phyloP scores from a whole-genome alignment of 2,113 vertebrate species.

The Thryonomys swinderianus region DNA sequence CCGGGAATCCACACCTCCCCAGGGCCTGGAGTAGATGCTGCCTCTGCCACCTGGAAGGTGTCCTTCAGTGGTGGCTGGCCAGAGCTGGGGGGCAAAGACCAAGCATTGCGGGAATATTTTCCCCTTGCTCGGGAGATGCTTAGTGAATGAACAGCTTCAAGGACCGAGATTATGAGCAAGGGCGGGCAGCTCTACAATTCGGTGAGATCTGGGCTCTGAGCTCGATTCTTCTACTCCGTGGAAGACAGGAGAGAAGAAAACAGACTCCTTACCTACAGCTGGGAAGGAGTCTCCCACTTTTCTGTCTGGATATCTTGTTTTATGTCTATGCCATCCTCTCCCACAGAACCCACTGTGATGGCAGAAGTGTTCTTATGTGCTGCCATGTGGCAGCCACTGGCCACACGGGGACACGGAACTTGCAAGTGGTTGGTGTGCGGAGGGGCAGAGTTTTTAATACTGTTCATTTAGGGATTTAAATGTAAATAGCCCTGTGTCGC shows the following conservation, averaged over 20 bases:
- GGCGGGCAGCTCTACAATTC: neutral
- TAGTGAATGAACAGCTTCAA: neutral
- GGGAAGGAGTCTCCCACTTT: too few species aligned
- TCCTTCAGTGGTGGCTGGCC: neutral
- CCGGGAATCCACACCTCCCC: neutral
- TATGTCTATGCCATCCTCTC: neutral
- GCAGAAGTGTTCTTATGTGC: neutral
- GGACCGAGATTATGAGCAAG: neutral
- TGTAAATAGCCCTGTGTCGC: neutral
- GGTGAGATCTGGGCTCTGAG: neutral
- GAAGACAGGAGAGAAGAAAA: neutral
- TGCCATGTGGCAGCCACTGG: neutral
- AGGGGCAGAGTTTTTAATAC: neutral
- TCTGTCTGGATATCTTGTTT: neutral
- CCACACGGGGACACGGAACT: neutral
- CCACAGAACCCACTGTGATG: neutral
- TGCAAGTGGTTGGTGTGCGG: neutral
- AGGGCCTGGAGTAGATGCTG: neutral
- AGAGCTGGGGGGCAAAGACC: neutral
- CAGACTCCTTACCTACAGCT: neutral
- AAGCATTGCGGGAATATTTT: neutral
- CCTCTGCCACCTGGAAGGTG: rapidly evolving
- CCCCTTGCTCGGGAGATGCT: neutral
- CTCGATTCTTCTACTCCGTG: neutral
- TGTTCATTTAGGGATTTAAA: neutral